These are phyloP conservation scores for Aspidiotus destructor DNA, from an alignment of 2,888 invertebrate genomes.

Conservation along the genomic window DNA sequence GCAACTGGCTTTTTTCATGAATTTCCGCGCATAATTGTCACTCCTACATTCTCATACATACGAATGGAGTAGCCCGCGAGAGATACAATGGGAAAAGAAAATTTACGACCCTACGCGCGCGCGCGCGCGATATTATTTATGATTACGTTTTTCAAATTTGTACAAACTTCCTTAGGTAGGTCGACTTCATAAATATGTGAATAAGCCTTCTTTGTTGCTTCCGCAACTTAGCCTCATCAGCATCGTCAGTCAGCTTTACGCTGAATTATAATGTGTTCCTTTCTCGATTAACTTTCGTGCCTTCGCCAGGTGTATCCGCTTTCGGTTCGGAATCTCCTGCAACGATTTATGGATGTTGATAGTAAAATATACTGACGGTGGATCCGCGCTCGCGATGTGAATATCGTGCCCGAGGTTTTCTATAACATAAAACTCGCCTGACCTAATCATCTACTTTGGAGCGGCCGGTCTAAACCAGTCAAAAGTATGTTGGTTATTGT, in stretches of 20 bases:
- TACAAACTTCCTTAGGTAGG: too few species aligned
- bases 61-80: too few species aligned
- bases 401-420: conserved; percentile 4
- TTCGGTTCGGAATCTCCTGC: conserved; percentile 9
- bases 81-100: too few species aligned
- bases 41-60: not conserved
- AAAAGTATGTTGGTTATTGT: conserved; percentile 1
- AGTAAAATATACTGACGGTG: not conserved
- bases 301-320: conserved; percentile 8
- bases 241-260: conserved; percentile 1
- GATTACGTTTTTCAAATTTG: too few species aligned
- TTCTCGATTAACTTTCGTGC: conserved; percentile 4
- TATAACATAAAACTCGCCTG: conserved; percentile 8
- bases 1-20: too few species aligned
- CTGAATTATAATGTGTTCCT: not conserved
- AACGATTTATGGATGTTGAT: conserved; percentile 5
- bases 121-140: too few species aligned
- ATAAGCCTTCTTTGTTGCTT: too few species aligned
- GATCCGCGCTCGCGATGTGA: not conserved
- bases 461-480: conserved; percentile 6
- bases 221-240: too few species aligned
- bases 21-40: not conserved
- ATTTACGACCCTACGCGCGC: too few species aligned
- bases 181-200: too few species aligned
- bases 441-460: conserved; percentile 16